Evolutionary conservation across 2,888 invertebrate genomes (phyloP).

Genomic region (Ectropis crepuscularia): DNA sequence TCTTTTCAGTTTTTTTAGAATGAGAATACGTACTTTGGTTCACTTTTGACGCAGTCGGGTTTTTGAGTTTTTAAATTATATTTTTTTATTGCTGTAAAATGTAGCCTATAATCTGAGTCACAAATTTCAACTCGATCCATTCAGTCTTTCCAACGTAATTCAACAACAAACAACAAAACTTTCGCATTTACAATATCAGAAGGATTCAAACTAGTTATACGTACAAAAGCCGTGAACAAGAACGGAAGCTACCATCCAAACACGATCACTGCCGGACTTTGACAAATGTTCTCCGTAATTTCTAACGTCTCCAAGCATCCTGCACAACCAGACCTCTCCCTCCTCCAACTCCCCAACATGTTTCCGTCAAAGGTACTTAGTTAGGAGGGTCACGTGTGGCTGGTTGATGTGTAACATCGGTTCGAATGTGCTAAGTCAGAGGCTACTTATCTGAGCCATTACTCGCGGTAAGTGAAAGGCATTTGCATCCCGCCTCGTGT

Average conservation of each 20-base stretch:
- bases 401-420: conserved; percentile 61
- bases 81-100: no score
- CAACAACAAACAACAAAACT: no score
- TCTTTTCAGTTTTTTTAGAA: no score
- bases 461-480: conserved; percentile 69
- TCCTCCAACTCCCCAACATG: conserved; percentile 29
- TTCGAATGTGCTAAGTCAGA: conserved; percentile 75
- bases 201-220: no score
- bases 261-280: conserved; percentile 66
- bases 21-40: no score
- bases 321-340: conserved; percentile 45
- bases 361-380: background rate
- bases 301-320: conserved; percentile 51
- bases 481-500: conserved; percentile 57
- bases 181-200: no score
- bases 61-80: no score
- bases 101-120: no score
- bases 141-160: no score
- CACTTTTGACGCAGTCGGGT: no score
- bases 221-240: no score
- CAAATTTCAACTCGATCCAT: no score
- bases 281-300: conserved; percentile 75
- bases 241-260: conserved; percentile 16
- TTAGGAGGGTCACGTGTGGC: conserved; percentile 46
- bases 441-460: conserved; percentile 72